Percentiles rank a stretch among this genome's conserved stretches.
Conservation (phyloP, 2,113 vertebrate genomes). For the Hipposideros armiger region DNA sequence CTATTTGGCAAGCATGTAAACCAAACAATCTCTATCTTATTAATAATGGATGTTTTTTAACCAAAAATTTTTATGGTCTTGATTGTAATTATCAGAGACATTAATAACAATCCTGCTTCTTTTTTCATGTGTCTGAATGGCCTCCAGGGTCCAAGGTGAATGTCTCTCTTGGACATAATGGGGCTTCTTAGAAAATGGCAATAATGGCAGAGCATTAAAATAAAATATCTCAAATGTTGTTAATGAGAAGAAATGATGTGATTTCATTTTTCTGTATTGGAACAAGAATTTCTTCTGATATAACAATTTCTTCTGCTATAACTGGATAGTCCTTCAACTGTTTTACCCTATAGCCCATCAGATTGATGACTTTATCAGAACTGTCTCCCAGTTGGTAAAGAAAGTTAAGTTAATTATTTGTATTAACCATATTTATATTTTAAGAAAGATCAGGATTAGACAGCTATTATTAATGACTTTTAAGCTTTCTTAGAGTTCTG, state of each 20-base stretch:
- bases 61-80: neutral
- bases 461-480: neutral
- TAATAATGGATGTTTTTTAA: neutral
- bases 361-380: neutral
- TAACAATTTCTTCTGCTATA: neutral
- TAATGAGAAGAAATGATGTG: neutral
- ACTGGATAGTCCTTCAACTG: neutral
- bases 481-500: neutral
- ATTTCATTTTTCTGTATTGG: slow-evolving; percentile 12
- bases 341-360: neutral
- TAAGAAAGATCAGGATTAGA: neutral
- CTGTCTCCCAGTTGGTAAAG: neutral
- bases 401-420: neutral
- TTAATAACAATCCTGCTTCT: neutral
- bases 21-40: neutral
- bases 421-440: neutral
- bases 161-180: neutral
- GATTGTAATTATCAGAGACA: neutral
- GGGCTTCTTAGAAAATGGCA: neutral
- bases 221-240: neutral
- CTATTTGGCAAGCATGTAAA: slow-evolving; percentile 24
- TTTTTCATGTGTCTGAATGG: neutral
- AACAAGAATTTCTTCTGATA: neutral
- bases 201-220: neutral
- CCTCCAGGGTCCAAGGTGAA: neutral